Evolutionary conservation across 2,113 vertebrate species (phyloP).

Genomic region (Panthera leo): DNA sequence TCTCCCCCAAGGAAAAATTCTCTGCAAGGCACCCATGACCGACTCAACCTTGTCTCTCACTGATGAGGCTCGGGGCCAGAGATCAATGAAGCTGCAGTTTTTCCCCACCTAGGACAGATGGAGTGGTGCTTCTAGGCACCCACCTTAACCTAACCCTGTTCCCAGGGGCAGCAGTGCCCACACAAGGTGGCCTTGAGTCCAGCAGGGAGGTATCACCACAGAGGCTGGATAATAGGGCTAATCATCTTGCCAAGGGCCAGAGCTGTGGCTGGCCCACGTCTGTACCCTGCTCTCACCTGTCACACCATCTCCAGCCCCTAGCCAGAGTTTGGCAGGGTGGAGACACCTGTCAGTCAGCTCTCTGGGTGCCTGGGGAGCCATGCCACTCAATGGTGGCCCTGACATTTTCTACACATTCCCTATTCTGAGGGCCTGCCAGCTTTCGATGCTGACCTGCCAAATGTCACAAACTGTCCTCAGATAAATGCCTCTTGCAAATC

Average conservation of each 20-base stretch:
- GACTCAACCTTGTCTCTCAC: background rate
- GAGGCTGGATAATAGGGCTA: background rate
- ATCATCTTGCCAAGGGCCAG: background rate
- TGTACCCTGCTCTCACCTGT: background rate
- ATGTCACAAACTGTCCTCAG: background rate
- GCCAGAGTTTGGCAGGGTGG: background rate
- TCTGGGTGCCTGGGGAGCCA: background rate
- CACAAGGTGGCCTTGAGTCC: background rate
- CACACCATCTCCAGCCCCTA: background rate
- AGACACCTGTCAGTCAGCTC: no score
- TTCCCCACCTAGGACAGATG: background rate
- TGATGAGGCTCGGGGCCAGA: background rate
- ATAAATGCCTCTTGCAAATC: background rate
- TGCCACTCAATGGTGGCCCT: fast-evolving
- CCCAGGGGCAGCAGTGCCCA: background rate
- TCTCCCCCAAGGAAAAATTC: background rate
- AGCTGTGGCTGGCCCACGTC: fast-evolving
- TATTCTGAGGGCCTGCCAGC: background rate
- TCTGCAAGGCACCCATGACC: background rate
- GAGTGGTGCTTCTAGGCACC: background rate
- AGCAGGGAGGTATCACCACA: no score
- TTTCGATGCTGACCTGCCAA: background rate
- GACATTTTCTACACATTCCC: background rate
- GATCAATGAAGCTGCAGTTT: background rate
- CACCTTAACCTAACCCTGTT: background rate